phyloP scores from a whole-genome alignment of 1,140 invertebrate genomes.

The Gonioctena quinquepunctata region DNA sequence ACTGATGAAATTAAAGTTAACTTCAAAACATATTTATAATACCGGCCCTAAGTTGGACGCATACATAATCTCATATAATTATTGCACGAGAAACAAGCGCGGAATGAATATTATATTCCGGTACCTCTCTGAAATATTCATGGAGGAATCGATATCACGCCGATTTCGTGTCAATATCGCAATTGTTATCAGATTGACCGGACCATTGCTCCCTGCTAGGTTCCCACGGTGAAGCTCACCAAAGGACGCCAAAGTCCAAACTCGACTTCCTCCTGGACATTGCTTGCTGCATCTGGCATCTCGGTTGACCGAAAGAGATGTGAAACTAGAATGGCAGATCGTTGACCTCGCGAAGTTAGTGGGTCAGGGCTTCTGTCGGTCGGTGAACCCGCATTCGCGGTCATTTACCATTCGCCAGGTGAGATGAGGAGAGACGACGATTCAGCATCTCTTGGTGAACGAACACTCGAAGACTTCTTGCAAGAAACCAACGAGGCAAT shows the following conservation, averaged over 20 bases:
- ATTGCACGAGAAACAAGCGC: too few species aligned
- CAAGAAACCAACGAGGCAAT: background rate
- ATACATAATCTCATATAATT: too few species aligned
- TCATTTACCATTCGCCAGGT: conserved; percentile 47
- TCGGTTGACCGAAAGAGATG: conserved; percentile 50
- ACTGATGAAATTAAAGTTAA: too few species aligned
- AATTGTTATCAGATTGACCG: background rate
- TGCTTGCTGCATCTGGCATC: conserved; percentile 40
- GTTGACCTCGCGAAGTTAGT: conserved; percentile 57
- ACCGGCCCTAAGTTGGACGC: too few species aligned
- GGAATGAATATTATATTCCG: too few species aligned
- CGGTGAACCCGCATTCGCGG: conserved; percentile 45
- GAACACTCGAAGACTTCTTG: background rate
- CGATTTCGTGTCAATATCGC: background rate
- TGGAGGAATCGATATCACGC: too few species aligned
- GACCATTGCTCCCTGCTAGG: background rate
- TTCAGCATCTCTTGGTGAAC: conserved; percentile 8
- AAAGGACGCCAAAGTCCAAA: background rate
- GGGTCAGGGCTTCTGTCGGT: conserved; percentile 54
- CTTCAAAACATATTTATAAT: too few species aligned
- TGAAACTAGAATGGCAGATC: conserved; percentile 56
- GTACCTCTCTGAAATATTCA: too few species aligned
- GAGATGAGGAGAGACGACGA: background rate
- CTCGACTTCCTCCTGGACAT: background rate
- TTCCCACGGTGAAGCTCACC: background rate